Evolutionary conservation across 2,888 invertebrate genomes (phyloP), one percentile per base, ranked within the genome.

Genomic region (Corbicula japonica): DNA sequence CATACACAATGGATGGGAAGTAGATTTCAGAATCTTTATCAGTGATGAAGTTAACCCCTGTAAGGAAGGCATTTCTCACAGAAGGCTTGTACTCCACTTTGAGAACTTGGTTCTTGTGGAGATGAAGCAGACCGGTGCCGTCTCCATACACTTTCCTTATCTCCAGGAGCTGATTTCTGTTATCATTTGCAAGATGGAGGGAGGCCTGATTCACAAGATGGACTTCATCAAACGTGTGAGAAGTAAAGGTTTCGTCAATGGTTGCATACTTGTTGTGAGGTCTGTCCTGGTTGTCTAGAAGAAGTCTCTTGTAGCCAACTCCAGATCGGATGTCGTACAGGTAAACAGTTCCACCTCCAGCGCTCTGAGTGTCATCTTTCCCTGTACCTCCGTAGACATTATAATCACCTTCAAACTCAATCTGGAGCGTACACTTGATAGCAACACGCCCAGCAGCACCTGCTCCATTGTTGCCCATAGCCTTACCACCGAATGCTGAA

Each of bases 361-460:
- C 89, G 48, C 85, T 80, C 56, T 76, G 70, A 15, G 30, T 69
- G 1, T 65, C 68, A 44, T 68, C 61, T 23, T 65, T 38, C 15
- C 83, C 88, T 8, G 58, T 61, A 6, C 87, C 87, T n/a, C 90
- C 89, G 71, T 72, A 83, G 0, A 80, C 86, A 38, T 74, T 54
- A 60, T 78, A 89, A 0, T 65, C 62, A 4, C 89, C 90, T n/a
- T 84, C 81, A 79, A 80, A 90, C 35, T 74, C 61, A 30, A 86
- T 87, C 48, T 77, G 69, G 21, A 60, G 58, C 2, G 54, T 63
- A 32, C 85, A 77, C 41, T 86, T 66, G 18, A 90, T 61, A 18
- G 89, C 87, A 3, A 89, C 80, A 41, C 88, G 52, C 1, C 90
- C 90, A 34, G 83, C 90, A 8, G 90, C 80, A 1, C 90, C 90